Evolutionary conservation across 2,113 vertebrate genomes (phyloP), one percentile per base, ranked within the genome.

Genomic region (Zosterops pallidus): DNA sequence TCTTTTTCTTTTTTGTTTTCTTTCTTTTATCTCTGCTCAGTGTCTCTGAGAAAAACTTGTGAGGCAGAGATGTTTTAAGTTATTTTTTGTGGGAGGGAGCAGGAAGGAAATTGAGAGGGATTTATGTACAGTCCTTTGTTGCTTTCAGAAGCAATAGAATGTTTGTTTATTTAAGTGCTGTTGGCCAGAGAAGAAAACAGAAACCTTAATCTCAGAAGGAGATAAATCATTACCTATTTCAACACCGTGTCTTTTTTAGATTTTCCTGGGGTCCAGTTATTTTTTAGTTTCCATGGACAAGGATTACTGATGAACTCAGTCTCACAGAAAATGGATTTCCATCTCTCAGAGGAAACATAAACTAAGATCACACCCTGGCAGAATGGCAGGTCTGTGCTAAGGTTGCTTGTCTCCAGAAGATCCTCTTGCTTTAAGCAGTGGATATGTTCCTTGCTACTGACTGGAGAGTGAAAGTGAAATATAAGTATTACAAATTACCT

Each of bases 381-480:
- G 75, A 85, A 87, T 50, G 12, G 44, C 3, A 42, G 17, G 10
- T 62, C 44, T 84, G n/a, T 86, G 42, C 21, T 81, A 59, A 88
- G 12, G 17, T 25, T 75, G 7, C 62, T 65, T 79, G 41, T 53
- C 25, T 11, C 37, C n/a, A 78, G 25, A 86, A 83, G 22, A 57
- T 6, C 12, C 19, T 72, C n/a, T 49, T 57, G 9, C 21, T 52
- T 84, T 62, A 42, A 82, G 53, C n/a, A 79, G 14, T 33, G 47
- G 33, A 10, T 52, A 6, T 13, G 15, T 41, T 86, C 64, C 70
- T 86, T 79, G 37, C n/a, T 84, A 12, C 14, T 78, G 57, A 89
- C 62, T 53, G 62, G 22, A 92, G 31, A 90, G 11, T 37, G 44
- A 71, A 90, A 97, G 52, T 44, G 74, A 84, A 94, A 86, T 91